Conservation (phyloP, 37 sponge, comb jelly and placozoan genomes). For the Dysidea cf. avara region DNA sequence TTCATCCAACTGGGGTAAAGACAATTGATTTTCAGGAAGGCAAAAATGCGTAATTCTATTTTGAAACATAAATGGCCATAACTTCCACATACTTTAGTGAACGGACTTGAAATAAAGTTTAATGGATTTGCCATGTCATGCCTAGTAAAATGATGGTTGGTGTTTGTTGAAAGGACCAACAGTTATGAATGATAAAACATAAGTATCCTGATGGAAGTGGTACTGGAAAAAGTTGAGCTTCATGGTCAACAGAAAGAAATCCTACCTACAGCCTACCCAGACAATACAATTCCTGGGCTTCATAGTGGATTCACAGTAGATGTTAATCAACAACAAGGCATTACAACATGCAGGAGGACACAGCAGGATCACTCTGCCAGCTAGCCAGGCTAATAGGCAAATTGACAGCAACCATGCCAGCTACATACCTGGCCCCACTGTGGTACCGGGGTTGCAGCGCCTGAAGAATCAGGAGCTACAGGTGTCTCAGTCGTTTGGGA, state of each 20-base stretch:
- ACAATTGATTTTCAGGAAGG: too few species aligned
- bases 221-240: constrained; percentile 13
- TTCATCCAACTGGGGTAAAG: too few species aligned
- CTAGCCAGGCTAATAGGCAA: constrained; percentile 21
- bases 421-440: constrained; percentile 21
- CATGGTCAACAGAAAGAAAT: constrained; percentile 10
- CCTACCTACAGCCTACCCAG: not conserved
- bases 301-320: constrained; percentile 10
- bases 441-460: constrained; percentile 23
- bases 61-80: not conserved
- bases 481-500: not conserved
- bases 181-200: not conserved
- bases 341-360: too few species aligned
- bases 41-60: too few species aligned
- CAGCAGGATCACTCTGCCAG: constrained; percentile 1
- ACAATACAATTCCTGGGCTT: constrained; percentile 44
- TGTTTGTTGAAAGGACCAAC: not conserved
- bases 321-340: too few species aligned
- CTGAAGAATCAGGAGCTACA: not conserved
- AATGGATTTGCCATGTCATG: too few species aligned
- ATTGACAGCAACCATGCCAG: constrained; percentile 4
- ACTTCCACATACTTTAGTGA: too few species aligned
- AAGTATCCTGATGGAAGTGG: too few species aligned
- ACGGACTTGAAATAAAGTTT: too few species aligned
- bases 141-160: not conserved